These are phyloP conservation scores for Coregonus clupeaformis DNA, from an alignment of 2,113 vertebrate species.

Conservation along the genomic window DNA sequence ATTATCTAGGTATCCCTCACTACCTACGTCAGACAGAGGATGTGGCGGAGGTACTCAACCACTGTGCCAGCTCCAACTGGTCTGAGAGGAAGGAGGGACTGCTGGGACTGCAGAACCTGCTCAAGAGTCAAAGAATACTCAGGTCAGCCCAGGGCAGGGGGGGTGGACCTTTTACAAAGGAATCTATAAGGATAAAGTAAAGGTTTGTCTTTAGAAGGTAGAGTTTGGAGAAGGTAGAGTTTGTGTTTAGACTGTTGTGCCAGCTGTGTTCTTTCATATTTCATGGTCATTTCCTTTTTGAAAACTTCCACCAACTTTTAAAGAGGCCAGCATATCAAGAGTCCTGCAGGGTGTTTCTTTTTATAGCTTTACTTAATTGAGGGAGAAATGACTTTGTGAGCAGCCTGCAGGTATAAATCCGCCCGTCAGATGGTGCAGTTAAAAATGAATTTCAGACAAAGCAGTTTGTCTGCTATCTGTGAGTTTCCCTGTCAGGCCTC, in stretches of 20 bases:
- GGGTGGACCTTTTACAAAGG: not conserved
- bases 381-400: not conserved
- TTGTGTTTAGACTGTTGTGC: not conserved
- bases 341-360: not conserved
- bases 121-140: slow-evolving; percentile 95
- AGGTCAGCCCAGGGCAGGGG: slow-evolving; percentile 38
- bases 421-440: not conserved
- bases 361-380: not conserved
- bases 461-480: not conserved
- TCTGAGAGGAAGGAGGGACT: slow-evolving; percentile 97
- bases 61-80: slow-evolving; percentile 98
- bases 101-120: slow-evolving; percentile 92
- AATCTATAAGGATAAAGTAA: too few relatives aligned
- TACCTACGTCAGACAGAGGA: slow-evolving; percentile 95
- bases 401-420: not conserved
- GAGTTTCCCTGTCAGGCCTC: not conserved
- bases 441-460: not conserved
- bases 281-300: not conserved
- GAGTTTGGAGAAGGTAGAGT: not conserved
- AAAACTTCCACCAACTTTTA: not conserved
- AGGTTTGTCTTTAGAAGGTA: not conserved
- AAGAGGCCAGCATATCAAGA: too few relatives aligned
- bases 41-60: slow-evolving; percentile 95
- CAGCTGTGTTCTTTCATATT: not conserved
- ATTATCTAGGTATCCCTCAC: slow-evolving; percentile 76